These are phyloP conservation scores for Apantesis nais DNA, from an alignment of 2,888 invertebrate genomes.

Conservation along the genomic window DNA sequence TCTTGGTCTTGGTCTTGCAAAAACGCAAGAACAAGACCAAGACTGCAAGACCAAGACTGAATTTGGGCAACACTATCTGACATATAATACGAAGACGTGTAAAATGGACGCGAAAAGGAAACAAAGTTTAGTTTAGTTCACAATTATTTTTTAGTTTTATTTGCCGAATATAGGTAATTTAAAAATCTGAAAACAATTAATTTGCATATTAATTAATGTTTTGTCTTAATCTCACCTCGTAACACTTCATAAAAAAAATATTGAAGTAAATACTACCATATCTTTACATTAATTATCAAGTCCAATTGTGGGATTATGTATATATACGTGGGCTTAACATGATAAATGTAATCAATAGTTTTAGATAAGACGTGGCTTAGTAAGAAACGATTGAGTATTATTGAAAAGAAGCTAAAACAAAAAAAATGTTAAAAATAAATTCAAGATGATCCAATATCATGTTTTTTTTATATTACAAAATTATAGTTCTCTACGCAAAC, in stretches of 20 bases:
- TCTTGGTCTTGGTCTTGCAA: too few relatives aligned
- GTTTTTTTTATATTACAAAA: too few relatives aligned
- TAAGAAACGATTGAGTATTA: background rate
- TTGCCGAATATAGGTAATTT: background rate
- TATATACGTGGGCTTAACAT: background rate
- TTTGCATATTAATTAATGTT: background rate
- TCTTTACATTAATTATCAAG: background rate
- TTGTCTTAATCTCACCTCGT: background rate
- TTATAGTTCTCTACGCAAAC: too few relatives aligned
- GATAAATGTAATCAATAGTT: background rate
- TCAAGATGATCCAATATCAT: too few relatives aligned
- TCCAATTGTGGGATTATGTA: background rate
- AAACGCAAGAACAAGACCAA: too few relatives aligned
- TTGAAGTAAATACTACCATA: background rate
- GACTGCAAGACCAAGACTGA: too few relatives aligned
- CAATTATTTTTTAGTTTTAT: background rate
- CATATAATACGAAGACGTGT: too few relatives aligned
- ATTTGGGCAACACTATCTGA: too few relatives aligned
- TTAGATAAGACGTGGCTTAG: background rate
- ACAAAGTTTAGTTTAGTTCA: background rate
- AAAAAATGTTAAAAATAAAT: background rate
- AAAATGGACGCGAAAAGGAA: too few relatives aligned
- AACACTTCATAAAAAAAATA: background rate
- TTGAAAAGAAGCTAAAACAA: background rate
- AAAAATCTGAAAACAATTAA: background rate